Percentiles rank a stretch among this genome's conserved stretches.
phyloP scores from a whole-genome alignment of 2,113 vertebrate species.

The Lates calcarifer region DNA sequence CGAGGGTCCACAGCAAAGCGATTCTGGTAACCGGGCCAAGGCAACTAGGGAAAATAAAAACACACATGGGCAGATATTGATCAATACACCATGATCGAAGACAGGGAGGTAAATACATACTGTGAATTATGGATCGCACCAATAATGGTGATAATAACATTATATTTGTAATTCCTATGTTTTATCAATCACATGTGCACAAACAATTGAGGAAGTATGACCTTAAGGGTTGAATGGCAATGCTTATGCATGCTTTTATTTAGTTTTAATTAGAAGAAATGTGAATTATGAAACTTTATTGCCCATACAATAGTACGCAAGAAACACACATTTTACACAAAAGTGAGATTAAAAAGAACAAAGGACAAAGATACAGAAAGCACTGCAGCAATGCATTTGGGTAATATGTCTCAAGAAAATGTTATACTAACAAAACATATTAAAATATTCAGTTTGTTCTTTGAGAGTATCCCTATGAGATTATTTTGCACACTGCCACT shows the following conservation, averaged over 20 bases:
- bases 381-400: neutral
- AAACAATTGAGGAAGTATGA: too few species aligned
- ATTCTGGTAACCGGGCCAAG: conserved; percentile 97
- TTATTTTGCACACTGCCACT: neutral
- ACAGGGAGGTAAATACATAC: neutral
- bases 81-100: neutral
- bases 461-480: neutral
- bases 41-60: conserved; percentile 84
- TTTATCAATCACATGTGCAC: neutral
- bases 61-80: neutral
- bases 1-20: conserved; percentile 97
- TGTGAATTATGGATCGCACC: neutral
- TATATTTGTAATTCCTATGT: neutral
- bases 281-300: neutral
- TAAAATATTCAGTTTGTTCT: neutral
- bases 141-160: neutral
- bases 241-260: too few species aligned
- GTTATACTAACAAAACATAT: neutral
- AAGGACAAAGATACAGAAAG: neutral
- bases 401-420: neutral
- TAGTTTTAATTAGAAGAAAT: too few species aligned
- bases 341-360: neutral
- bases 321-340: neutral
- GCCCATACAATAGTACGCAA: neutral
- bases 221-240: too few species aligned